Base-by-base conservation (phyloP, 2,797 vertebrate genomes). In the Crotalus adamanteus region DNA sequence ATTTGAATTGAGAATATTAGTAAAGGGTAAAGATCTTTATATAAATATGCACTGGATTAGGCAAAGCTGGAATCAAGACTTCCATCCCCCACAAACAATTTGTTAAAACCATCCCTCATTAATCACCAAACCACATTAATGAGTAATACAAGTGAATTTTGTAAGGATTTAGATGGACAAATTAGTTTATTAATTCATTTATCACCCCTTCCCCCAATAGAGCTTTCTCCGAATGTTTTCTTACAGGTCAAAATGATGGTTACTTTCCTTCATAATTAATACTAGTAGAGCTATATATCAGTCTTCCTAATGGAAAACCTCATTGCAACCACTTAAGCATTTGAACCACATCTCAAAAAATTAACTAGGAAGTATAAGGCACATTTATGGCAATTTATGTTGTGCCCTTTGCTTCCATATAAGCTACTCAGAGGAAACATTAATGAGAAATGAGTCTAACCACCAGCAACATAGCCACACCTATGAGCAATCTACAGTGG, bases 291-390 rank as follows among this genome's bases (percentile, higher is more conserved):
- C 60, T 83, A 56, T 47, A 57, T 61, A 37, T 90, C 65, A 55
- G 42, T 59, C 47, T 47, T 78, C n/a, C 16, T 9, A 1, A 47
- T 78, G 89, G 31, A 89, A 90, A 90, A 12, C 37, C 53, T 78
- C 53, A n/a, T 59, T 47, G 28, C 13, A 14, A 31, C 51, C 26
- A 69, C 20, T 63, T 78, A 86, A 73, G n/a, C 56, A 28, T 26
- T 78, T 61, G 85, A 93, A 55, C 85, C 63, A 26, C 92, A 61
- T 88, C 56, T 51, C 63, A 28, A 55, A 86, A 93, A 90, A 83
- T 65, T 69, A 78, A 26, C 11, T 31, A 83, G 89, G 47, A 47
- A 91, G 65, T 22, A 42, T 47, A 86, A 63, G 25, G 56, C 14
- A 60, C 20, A 11, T 3, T 53, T 26, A 53, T 91, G 61, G 53